phyloP scores from a whole-genome alignment of 2,113 vertebrate species.

The Leucopsar rothschildi region DNA sequence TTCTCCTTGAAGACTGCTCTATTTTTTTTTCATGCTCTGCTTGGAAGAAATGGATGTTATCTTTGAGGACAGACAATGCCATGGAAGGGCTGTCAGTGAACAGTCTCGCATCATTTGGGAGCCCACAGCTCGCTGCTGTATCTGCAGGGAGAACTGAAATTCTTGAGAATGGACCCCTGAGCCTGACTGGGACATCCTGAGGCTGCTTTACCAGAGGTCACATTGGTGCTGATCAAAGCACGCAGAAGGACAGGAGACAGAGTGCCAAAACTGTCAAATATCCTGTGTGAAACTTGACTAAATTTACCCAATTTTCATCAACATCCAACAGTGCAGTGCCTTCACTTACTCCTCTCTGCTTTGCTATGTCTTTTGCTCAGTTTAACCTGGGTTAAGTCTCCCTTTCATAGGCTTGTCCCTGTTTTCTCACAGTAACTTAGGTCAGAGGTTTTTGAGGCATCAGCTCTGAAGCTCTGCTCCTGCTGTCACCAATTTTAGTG shows the following conservation, averaged over 20 bases:
- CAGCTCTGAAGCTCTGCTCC: neutral
- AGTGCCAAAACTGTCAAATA: neutral
- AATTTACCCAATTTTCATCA: neutral
- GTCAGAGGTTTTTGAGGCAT: neutral
- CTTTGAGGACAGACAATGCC: neutral
- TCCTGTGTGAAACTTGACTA: neutral
- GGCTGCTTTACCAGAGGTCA: neutral
- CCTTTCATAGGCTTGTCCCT: neutral
- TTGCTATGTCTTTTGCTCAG: neutral
- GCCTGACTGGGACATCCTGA: neutral
- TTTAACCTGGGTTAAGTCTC: neutral
- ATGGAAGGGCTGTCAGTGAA: neutral
- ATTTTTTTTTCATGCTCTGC: neutral
- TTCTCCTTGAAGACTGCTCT: neutral
- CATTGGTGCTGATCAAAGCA: neutral
- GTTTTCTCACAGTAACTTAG: neutral
- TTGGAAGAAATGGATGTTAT: neutral
- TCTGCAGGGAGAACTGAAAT: neutral
- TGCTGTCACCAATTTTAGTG: neutral
- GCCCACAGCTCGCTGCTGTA: neutral
- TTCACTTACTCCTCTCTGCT: neutral
- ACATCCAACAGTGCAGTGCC: neutral
- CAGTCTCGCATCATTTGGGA: neutral
- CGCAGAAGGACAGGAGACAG: neutral
- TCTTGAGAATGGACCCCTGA: neutral